Conservation (phyloP, 2,113 vertebrate genomes). For the Haemorhous mexicanus region DNA sequence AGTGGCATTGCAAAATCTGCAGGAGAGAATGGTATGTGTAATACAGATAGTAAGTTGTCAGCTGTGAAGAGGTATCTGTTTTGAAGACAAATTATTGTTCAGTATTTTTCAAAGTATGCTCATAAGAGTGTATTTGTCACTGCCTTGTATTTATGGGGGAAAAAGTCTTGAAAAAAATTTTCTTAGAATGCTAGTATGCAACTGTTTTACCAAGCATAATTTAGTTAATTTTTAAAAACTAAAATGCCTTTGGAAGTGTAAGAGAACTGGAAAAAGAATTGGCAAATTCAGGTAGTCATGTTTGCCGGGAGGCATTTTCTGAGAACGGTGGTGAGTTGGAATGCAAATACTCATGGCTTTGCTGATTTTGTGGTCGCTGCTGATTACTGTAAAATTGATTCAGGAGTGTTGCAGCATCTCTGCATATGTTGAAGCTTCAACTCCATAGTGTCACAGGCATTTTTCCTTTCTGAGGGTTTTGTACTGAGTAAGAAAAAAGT, state of each 20-base stretch:
- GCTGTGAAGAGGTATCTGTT: background rate
- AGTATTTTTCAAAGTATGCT: background rate
- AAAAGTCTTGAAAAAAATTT: background rate
- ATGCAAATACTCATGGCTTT: slow-evolving; percentile 31
- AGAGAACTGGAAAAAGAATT: slow-evolving; percentile 8
- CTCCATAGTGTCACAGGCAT: slow-evolving; percentile 9
- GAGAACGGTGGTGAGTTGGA: slow-evolving; percentile 8
- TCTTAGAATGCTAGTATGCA: background rate
- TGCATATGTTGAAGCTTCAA: slow-evolving; percentile 39
- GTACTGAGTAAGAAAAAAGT: background rate
- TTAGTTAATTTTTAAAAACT: background rate
- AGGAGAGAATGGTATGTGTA: background rate
- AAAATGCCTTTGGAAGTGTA: background rate
- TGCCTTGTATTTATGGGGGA: background rate
- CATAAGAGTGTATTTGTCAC: background rate
- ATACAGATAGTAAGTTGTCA: background rate
- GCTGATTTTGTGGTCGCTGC: slow-evolving; percentile 13
- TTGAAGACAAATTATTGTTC: background rate
- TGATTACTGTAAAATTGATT: slow-evolving; percentile 57
- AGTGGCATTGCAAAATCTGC: background rate
- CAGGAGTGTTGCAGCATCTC: background rate
- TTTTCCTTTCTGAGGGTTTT: background rate
- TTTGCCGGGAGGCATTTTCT: slow-evolving; percentile 30
- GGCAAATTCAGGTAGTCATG: slow-evolving; percentile 41
- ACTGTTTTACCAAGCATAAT: background rate